A percentile compares a stretch with the other conserved stretches of the same genome.
Evolutionary conservation across 2,113 vertebrate genomes (phyloP).

Genomic region (Apodemus sylvaticus): DNA sequence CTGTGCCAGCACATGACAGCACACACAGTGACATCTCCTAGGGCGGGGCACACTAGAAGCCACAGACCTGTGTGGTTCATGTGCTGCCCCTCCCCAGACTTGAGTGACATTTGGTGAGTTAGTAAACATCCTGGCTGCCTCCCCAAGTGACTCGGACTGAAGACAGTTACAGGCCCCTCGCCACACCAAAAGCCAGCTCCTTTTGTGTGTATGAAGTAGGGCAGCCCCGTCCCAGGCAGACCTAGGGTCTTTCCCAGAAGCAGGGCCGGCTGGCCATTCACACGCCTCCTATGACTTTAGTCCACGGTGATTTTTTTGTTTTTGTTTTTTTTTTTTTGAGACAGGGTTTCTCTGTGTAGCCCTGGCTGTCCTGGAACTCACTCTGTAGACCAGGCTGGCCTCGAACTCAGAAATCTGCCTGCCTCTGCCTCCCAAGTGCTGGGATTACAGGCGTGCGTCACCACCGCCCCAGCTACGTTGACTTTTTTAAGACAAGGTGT

Average conservation of each 20-base stretch:
- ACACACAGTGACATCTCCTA: too few species aligned
- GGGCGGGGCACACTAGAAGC: background rate
- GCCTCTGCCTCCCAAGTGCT: too few species aligned
- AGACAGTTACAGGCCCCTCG: background rate
- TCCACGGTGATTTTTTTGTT: background rate
- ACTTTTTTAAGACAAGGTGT: background rate
- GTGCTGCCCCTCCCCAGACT: background rate
- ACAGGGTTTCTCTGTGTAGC: too few species aligned
- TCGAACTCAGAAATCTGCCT: too few species aligned
- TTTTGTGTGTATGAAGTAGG: too few species aligned
- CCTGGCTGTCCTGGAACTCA: too few species aligned
- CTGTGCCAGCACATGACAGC: background rate
- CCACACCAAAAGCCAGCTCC: background rate
- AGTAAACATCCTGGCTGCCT: too few species aligned
- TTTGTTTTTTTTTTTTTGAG: background rate
- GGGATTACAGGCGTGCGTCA: too few species aligned
- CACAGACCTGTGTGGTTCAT: too few species aligned
- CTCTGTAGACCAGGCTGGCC: too few species aligned
- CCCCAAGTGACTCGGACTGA: background rate
- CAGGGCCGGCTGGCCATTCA: background rate
- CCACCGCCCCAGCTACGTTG: too few species aligned
- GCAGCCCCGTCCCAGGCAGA: background rate
- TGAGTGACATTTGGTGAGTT: background rate
- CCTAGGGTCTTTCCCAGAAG: background rate
- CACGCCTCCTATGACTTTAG: background rate